Base-by-base conservation (phyloP, 2,797 vertebrate species). In the Erethizon dorsatum region DNA sequence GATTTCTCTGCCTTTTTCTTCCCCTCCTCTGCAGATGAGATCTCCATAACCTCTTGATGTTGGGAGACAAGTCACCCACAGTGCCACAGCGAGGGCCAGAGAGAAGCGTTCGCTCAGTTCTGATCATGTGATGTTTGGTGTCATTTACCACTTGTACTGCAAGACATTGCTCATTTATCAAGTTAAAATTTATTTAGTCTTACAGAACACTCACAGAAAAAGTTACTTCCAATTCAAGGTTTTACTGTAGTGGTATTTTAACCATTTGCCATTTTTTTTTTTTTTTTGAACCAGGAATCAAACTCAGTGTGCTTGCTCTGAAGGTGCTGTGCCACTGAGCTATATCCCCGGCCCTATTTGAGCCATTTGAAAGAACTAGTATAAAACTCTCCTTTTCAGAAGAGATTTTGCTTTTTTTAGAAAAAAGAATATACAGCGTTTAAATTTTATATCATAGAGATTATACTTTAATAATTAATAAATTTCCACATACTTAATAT, bases 311-410 rank as follows among this genome's bases (percentile, higher is more conserved):
- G 37, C 37, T 41, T 41, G 37, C 37, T 41, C 2, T 41, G 37
- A 41, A 41, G 37, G 37, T 41, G 37, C 37, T 41, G 37, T 41
- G 37, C 37, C 37, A 41, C 37, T 41, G 37, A 41, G 37, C 37
- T 41, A 41, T 41, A 41, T 41, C 37, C 37, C 37, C 37, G 37
- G 37, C 37, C 37, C 37, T 41, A 41, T 95, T 90, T 80, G 83
- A 97, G 79, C 91, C 83, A 93, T 83, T 61, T 97, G 96, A 97
- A 98, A 93, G 52, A 97, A 95, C 56, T 96, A 97, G 97, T 97
- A 83, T 94, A 97, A 98, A 91, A 95, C 94, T 96, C 94, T 95
- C 67, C 93, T 97, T 97, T 98, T 96, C 94, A 97, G 88, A n/a
- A n/a, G 17, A 17, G 6, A n/a, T 22, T 73, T 22, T 71, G 37